phyloP scores from a whole-genome alignment of 30 jellyfish, hydroid and myxozoan species.

The Aurelia sp. region DNA sequence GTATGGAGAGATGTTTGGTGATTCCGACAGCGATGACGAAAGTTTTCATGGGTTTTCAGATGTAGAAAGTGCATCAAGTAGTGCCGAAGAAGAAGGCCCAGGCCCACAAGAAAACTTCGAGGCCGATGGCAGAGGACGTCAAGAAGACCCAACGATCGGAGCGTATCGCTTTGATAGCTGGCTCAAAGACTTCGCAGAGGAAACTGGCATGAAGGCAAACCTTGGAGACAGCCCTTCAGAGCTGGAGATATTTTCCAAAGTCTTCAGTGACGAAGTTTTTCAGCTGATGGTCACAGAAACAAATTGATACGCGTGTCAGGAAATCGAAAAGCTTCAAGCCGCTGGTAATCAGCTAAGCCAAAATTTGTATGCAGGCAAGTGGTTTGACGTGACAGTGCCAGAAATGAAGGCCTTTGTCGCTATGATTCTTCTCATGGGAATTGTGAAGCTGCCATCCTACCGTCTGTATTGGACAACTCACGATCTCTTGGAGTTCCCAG shows the following conservation, averaged over 20 bases:
- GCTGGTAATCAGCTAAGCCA: background rate
- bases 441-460: background rate
- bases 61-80: background rate
- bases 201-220: background rate
- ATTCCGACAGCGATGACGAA: background rate
- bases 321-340: background rate
- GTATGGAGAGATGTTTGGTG: slow-evolving; percentile 21
- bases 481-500: background rate
- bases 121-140: background rate
- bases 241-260: slow-evolving; percentile 16
- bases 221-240: background rate
- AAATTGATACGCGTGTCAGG: slow-evolving; percentile 8
- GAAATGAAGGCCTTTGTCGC: slow-evolving; percentile 9
- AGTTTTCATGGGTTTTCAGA: background rate
- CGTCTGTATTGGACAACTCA: background rate
- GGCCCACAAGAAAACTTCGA: background rate
- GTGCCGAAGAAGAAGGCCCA: background rate
- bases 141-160: background rate
- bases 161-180: background rate
- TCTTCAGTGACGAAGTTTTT: slow-evolving; percentile 18
- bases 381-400: background rate
- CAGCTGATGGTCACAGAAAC: background rate
- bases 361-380: background rate
- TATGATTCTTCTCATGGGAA: slow-evolving; percentile 7
- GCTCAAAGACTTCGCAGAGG: slow-evolving; percentile 11